Conservation (phyloP, 2,888 invertebrate genomes). For the Callyntrura sp. region DNA sequence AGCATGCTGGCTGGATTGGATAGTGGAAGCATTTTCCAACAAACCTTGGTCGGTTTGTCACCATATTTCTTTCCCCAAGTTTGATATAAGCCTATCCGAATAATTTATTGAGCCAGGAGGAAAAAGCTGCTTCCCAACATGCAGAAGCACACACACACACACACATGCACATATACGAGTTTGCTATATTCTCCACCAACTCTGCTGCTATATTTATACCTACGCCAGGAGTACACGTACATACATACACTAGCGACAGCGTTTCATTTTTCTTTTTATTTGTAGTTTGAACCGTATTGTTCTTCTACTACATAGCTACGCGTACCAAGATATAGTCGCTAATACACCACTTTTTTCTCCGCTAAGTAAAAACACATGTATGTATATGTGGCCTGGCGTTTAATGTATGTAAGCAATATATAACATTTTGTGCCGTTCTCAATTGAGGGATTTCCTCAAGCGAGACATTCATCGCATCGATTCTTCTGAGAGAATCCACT, state of each 20-base stretch:
- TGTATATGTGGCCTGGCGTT: conserved; percentile 18
- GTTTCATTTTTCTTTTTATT: conserved; percentile 69
- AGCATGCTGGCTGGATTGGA: conserved; percentile 67
- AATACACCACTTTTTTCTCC: conserved; percentile 15
- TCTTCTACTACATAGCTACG: conserved; percentile 1
- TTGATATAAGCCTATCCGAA: conserved; percentile 84
- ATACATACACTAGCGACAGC: conserved; percentile 55
- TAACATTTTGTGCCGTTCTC: conserved; percentile 81
- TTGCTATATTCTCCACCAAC: background rate
- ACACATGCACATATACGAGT: conserved; percentile 34
- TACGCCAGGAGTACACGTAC: no score
- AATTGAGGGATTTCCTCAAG: conserved; percentile 84
- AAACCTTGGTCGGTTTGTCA: conserved; percentile 82
- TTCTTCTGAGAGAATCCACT: conserved; percentile 78
- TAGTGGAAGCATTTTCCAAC: conserved; percentile 73
- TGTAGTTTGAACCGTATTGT: conserved; percentile 34
- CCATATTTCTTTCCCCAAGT: conserved; percentile 84
- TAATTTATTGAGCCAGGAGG: conserved; percentile 83
- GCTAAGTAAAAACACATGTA: no score
- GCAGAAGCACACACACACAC: conserved; percentile 44
- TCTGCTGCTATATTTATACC: conserved; percentile 35
- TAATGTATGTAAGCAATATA: conserved; percentile 59
- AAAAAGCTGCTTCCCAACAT: conserved; percentile 72
- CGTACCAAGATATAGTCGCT: no score
- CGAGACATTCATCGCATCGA: conserved; percentile 84